These are phyloP conservation scores for Anolis apletophallus DNA, from an alignment of 2,797 vertebrate species.

Conservation along the genomic window DNA sequence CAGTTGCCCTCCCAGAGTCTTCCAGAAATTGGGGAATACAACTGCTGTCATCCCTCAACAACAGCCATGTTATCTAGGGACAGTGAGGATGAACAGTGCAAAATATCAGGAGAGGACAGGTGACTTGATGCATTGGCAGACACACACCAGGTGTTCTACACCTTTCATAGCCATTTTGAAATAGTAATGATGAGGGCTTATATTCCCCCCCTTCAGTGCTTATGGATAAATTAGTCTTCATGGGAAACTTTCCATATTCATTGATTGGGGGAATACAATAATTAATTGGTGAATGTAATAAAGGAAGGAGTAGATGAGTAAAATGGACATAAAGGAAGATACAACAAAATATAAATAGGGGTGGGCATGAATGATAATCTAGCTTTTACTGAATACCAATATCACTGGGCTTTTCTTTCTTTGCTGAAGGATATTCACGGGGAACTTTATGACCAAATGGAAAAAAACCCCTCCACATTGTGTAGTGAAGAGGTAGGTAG, in stretches of 20 bases:
- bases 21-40: not conserved
- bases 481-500: not conserved
- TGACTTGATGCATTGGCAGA: too few species aligned
- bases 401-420: not conserved
- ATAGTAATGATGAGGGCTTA: not conserved
- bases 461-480: not conserved
- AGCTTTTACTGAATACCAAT: constrained; percentile 2
- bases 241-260: not conserved
- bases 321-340: not conserved
- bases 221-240: not conserved
- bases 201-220: not conserved
- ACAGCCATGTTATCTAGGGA: not conserved
- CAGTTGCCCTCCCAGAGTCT: not conserved
- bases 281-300: not conserved
- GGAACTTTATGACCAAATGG: not conserved
- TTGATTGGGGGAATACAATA: not conserved
- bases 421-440: not conserved
- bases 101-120: not conserved
- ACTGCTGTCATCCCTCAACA: not conserved
- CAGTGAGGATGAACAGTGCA: not conserved
- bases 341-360: not conserved
- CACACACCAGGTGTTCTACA: too few species aligned
- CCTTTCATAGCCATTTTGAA: too few species aligned
- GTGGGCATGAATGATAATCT: not conserved
- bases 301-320: not conserved